These are phyloP conservation scores for Sakesphorus luctuosus DNA, from an alignment of 2,113 vertebrate genomes.

Conservation along the genomic window DNA sequence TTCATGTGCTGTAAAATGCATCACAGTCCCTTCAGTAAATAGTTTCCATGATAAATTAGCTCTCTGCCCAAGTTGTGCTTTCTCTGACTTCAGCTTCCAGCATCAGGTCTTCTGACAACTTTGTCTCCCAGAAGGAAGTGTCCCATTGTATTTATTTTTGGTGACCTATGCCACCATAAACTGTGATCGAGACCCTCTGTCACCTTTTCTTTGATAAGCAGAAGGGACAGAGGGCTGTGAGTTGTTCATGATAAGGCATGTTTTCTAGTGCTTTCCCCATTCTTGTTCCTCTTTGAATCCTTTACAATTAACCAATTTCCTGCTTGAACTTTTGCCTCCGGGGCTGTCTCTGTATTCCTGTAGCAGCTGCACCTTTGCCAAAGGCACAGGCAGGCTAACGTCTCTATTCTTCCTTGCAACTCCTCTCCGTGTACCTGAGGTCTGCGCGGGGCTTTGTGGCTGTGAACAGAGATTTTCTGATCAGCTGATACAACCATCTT, in stretches of 20 bases:
- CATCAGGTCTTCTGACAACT: not conserved
- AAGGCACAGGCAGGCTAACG: not conserved
- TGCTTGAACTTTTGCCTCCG: not conserved
- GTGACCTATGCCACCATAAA: not conserved
- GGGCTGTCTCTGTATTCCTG: not conserved
- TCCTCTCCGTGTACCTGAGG: not conserved
- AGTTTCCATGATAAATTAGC: not conserved
- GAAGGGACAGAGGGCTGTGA: not conserved
- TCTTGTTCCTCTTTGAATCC: not conserved
- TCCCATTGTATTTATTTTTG: not conserved
- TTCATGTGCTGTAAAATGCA: not conserved
- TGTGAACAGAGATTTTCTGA: not conserved
- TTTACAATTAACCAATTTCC: conserved; percentile 24
- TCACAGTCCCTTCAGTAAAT: not conserved
- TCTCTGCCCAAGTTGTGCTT: not conserved
- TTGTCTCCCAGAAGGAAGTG: not conserved
- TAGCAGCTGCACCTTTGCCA: not conserved
- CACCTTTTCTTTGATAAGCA: conserved; percentile 16
- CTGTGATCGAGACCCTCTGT: not conserved
- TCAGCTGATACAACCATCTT: not conserved
- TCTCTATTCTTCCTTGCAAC: not conserved
- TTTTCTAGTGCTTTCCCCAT: not conserved
- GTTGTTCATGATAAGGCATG: not conserved
- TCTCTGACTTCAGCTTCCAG: not conserved
- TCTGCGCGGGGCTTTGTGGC: not conserved